Evolutionary conservation across 2,797 vertebrate genomes (phyloP), one percentile per base, ranked within the genome.

Genomic region (Thripadectes ignobilis): DNA sequence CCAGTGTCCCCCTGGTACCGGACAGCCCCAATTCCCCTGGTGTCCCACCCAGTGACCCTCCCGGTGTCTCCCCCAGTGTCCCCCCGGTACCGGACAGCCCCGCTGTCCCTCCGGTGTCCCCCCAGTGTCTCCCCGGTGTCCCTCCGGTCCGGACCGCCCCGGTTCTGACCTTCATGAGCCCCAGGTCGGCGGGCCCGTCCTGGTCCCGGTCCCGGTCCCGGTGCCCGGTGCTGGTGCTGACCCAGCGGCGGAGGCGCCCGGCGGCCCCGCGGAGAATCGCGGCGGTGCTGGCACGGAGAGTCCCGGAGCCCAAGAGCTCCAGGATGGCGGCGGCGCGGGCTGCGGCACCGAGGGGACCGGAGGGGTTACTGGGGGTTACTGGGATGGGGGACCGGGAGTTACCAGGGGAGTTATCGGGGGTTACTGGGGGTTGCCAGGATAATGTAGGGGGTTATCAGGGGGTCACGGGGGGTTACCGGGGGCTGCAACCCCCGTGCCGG

Each of bases 381-480:
- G 11, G 38, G 38, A 11, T 38, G 38, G 38, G 38, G 38, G 38
- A 41, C 39, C 7, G 15, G 39, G 39, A 6, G 39, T 16, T 41
- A 16, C 14, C 39, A 39, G 39, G 39, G 13, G 6, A 7, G 41
- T 41, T 18, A 41, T 17, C 14, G 41, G 16, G 41, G 41, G 41
- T 41, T 41, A 41, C 39, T 41, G 39, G 10, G 20, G 34, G 14
- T 41, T 41, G 39, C 41, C 41, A 41, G 41, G 41, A 41, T 41
- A 41, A 15, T 10, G 9, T n/a, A 6, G 0, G 9, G 45, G 4
- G 4, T 15, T 7, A n/a, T 16, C 5, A 12, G 29, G 8, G 8
- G 5, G 7, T 8, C 6, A 41, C 69, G 11, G 26, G 0, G 21
- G 14, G 11, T 15, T 12, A 7, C 0, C 0, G 6, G 24, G 12